These are phyloP conservation scores for Euwallacea similis DNA, from an alignment of 1,140 invertebrate genomes.

Conservation along the genomic window DNA sequence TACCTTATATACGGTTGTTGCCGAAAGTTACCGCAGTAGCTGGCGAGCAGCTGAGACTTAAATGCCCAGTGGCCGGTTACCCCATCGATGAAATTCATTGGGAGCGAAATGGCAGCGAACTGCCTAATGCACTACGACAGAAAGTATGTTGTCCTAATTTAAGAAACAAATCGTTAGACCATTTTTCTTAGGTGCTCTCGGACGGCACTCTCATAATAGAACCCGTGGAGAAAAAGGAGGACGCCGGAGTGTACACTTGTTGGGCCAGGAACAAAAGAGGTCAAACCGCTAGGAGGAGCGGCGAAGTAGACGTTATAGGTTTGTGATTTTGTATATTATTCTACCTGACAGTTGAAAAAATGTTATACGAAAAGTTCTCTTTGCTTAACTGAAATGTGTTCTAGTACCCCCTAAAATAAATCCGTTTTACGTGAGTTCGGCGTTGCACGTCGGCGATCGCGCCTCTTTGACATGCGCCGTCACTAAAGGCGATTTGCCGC, in stretches of 20 bases:
- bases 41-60: slow-evolving; percentile 73
- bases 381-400: slow-evolving; percentile 51
- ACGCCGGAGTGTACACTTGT: slow-evolving; percentile 79
- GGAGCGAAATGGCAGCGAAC: slow-evolving; percentile 73
- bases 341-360: no score
- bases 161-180: slow-evolving; percentile 51
- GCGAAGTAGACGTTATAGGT: slow-evolving; percentile 76
- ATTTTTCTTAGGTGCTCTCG: slow-evolving; percentile 49
- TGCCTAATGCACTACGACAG: slow-evolving; percentile 81
- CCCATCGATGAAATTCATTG: slow-evolving; percentile 81
- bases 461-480: slow-evolving; percentile 76
- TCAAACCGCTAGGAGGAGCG: slow-evolving; percentile 69
- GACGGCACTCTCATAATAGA: slow-evolving; percentile 74
- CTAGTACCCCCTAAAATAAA: slow-evolving; percentile 81
- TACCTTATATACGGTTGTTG: slow-evolving; percentile 80
- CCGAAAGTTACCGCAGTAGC: slow-evolving; percentile 84
- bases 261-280: slow-evolving; percentile 74
- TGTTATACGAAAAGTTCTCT: no score
- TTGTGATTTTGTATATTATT: slow-evolving; percentile 47
- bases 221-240: slow-evolving; percentile 72
- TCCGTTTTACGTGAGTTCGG: slow-evolving; percentile 72
- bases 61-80: slow-evolving; percentile 85
- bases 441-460: slow-evolving; percentile 74
- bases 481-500: slow-evolving; percentile 74
- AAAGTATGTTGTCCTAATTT: slow-evolving; percentile 51